Percentiles rank a stretch among this genome's conserved stretches.
phyloP scores from a whole-genome alignment of 37 sponge, comb jelly and placozoan species.

The Chondrosia reniformis region DNA sequence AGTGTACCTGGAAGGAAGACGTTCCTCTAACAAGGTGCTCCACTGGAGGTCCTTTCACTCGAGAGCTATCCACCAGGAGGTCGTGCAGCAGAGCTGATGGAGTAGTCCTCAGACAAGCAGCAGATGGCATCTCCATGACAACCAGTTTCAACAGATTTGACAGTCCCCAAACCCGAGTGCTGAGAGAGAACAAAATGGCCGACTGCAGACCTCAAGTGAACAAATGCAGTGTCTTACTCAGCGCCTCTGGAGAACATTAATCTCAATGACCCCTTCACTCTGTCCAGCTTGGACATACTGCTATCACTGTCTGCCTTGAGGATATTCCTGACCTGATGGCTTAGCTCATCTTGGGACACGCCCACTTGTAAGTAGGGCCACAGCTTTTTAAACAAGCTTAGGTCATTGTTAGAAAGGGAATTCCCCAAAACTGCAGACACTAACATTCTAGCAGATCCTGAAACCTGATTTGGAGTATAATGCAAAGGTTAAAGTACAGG shows the following conservation, averaged over 20 bases:
- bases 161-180: conserved; percentile 7
- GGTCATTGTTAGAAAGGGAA: not conserved
- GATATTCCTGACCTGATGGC: not conserved
- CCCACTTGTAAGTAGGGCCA: conserved; percentile 13
- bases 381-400: not conserved
- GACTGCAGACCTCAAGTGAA: not conserved
- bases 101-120: not conserved
- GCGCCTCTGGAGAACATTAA: conserved; percentile 4
- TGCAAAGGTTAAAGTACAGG: not conserved
- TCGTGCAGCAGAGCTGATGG: conserved; percentile 22
- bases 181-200: not conserved
- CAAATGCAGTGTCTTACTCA: not conserved
- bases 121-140: not conserved
- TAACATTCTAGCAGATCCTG: no score
- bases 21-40: conserved; percentile 11
- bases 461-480: not conserved
- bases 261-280: not conserved
- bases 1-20: not conserved
- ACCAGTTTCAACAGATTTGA: not conserved
- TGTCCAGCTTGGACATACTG: not conserved
- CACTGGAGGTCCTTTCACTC: conserved; percentile 5
- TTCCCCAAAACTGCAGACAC: no score
- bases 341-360: not conserved
- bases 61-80: not conserved
- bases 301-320: not conserved